phyloP scores from a whole-genome alignment of 2,797 vertebrate species.

The Xenopus petersii region DNA sequence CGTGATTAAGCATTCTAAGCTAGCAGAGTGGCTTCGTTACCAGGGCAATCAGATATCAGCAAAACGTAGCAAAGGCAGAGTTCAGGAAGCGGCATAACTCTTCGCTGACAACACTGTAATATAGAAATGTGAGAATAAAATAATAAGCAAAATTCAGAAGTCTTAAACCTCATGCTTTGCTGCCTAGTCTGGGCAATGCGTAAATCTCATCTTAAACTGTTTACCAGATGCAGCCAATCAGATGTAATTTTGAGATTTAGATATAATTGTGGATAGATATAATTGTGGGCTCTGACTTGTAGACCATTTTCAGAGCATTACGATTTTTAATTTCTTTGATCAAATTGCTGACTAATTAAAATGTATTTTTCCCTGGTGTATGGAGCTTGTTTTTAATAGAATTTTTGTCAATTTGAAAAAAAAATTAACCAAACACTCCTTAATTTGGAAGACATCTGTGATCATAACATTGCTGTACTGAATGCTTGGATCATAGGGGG shows the following conservation, averaged over 20 bases:
- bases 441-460: constrained; percentile 41
- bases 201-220: too few relatives aligned
- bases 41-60: constrained; percentile 67
- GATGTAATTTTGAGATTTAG: too few relatives aligned
- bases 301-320: too few relatives aligned
- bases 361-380: not conserved
- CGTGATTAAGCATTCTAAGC: constrained; percentile 54
- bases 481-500: constrained; percentile 30
- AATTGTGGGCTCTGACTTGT: too few relatives aligned
- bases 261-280: too few relatives aligned
- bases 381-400: not conserved
- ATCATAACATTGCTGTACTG: constrained; percentile 39
- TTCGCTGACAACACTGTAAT: constrained; percentile 1
- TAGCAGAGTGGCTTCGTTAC: constrained; percentile 65
- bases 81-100: constrained; percentile 62
- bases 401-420: too few relatives aligned
- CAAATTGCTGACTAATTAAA: not conserved
- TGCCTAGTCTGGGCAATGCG: too few relatives aligned
- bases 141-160: too few relatives aligned
- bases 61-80: constrained; percentile 62
- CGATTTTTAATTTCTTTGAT: not conserved
- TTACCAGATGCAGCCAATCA: too few relatives aligned
- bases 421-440: constrained; percentile 10
- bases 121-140: not conserved
- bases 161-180: too few relatives aligned